A percentile compares a stretch with the other conserved stretches of the same genome.
phyloP scores from a whole-genome alignment of 2,113 vertebrate species.

The Callocephalon fimbriatum region DNA sequence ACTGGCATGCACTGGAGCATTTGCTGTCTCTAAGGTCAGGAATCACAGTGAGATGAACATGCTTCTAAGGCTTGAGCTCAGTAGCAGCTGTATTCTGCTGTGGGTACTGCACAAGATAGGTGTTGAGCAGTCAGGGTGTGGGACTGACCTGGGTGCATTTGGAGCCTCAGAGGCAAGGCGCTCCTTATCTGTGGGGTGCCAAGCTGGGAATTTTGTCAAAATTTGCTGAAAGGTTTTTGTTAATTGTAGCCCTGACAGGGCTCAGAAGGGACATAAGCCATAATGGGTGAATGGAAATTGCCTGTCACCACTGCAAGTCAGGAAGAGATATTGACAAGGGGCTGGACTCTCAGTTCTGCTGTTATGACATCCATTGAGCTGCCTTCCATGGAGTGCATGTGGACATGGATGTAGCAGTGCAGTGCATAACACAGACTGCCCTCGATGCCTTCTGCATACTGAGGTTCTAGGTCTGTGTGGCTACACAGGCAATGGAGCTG shows the following conservation, averaged over 20 bases:
- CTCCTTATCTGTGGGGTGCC: background rate
- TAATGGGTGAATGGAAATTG: background rate
- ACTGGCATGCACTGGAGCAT: background rate
- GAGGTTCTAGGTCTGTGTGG: background rate
- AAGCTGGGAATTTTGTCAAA: background rate
- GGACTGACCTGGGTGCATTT: background rate
- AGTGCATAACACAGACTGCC: rapidly evolving
- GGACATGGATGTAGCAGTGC: background rate
- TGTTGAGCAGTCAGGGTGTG: background rate
- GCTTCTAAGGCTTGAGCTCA: background rate
- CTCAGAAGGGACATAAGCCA: background rate
- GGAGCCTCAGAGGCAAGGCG: background rate
- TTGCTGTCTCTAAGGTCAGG: background rate
- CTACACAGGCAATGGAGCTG: background rate
- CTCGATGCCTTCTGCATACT: background rate
- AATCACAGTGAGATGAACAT: background rate
- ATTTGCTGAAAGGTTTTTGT: background rate
- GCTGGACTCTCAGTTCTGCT: background rate
- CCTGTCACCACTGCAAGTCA: background rate
- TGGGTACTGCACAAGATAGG: background rate
- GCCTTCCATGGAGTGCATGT: rapidly evolving
- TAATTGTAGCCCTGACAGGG: background rate
- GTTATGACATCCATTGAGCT: background rate
- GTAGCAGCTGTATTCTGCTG: background rate
- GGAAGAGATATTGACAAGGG: background rate